These are phyloP conservation scores for Oconnorella tubifera DNA, from an alignment of 2,888 invertebrate species.

Conservation along the genomic window DNA sequence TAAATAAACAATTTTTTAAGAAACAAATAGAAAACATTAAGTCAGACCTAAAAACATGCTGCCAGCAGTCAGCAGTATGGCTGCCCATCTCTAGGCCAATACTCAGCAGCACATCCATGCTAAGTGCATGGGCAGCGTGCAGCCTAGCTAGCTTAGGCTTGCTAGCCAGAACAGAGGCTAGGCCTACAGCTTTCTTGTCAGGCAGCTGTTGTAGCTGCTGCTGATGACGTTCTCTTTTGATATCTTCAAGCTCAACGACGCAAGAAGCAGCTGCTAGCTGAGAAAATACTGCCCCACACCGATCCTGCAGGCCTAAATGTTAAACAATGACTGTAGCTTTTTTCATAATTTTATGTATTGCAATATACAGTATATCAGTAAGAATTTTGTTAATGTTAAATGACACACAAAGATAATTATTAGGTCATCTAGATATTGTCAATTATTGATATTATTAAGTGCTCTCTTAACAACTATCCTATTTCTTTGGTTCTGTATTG, in stretches of 20 bases:
- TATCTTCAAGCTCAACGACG: constrained; percentile 33
- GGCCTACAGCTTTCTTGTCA: constrained; percentile 3
- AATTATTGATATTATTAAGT: too few species aligned
- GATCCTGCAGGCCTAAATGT: constrained; percentile 70
- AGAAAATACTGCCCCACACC: constrained; percentile 84
- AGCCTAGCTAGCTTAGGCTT: constrained; percentile 60
- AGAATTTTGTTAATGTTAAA: too few species aligned
- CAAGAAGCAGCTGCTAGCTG: constrained; percentile 84
- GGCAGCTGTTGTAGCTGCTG: constrained; percentile 12
- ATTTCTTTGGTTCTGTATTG: too few species aligned
- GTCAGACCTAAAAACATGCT: constrained; percentile 72
- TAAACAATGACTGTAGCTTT: too few species aligned
- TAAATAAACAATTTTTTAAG: too few species aligned
- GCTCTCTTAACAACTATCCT: too few species aligned
- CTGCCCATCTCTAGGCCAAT: constrained; percentile 85
- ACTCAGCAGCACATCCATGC: constrained; percentile 83
- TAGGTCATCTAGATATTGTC: too few species aligned
- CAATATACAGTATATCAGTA: too few species aligned
- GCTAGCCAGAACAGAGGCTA: constrained; percentile 22
- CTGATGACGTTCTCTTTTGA: constrained; percentile 24
- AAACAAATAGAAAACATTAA: too few species aligned
- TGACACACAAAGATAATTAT: too few species aligned
- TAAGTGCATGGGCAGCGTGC: constrained; percentile 82
- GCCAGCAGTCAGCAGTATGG: constrained; percentile 90
- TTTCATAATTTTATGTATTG: too few species aligned